These are phyloP conservation scores for Lipotes vexillifer DNA, from an alignment of 2,113 vertebrate species.

Conservation along the genomic window DNA sequence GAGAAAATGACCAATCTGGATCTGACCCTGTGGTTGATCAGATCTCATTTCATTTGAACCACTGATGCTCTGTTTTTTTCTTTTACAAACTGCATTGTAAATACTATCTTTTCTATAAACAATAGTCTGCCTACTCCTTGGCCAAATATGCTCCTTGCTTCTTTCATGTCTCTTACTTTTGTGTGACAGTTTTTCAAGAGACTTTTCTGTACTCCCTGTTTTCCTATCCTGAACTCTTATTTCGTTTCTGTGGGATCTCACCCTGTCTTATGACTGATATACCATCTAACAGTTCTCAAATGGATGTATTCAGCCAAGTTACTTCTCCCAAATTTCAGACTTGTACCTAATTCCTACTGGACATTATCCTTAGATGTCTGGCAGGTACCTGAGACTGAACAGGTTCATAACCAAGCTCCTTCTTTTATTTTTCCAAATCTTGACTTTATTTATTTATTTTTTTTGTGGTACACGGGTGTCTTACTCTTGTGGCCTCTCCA, in stretches of 20 bases:
- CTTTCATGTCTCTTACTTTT: background rate
- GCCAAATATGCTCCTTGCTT: background rate
- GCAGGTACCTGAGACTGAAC: background rate
- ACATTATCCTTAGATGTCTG: background rate
- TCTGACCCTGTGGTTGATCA: background rate
- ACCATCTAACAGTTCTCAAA: background rate
- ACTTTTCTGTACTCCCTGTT: background rate
- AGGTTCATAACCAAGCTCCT: too few species aligned
- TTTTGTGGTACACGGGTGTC: fast-evolving
- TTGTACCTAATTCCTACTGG: background rate
- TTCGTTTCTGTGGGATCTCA: background rate
- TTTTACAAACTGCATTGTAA: background rate
- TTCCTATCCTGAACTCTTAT: background rate
- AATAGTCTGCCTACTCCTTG: background rate
- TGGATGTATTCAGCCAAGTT: background rate
- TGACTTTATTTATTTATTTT: too few species aligned
- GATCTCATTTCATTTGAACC: background rate
- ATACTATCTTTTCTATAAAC: background rate
- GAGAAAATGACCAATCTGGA: background rate
- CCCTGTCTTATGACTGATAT: background rate
- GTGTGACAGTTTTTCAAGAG: too few species aligned
- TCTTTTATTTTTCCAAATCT: too few species aligned
- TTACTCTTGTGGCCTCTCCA: too few species aligned
- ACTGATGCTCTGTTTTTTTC: background rate
- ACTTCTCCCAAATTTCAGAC: background rate